Percentiles rank a stretch among this genome's conserved stretches.
These are phyloP conservation scores for Pedionomus torquatus DNA, from an alignment of 2,113 vertebrate genomes.

Conservation along the genomic window DNA sequence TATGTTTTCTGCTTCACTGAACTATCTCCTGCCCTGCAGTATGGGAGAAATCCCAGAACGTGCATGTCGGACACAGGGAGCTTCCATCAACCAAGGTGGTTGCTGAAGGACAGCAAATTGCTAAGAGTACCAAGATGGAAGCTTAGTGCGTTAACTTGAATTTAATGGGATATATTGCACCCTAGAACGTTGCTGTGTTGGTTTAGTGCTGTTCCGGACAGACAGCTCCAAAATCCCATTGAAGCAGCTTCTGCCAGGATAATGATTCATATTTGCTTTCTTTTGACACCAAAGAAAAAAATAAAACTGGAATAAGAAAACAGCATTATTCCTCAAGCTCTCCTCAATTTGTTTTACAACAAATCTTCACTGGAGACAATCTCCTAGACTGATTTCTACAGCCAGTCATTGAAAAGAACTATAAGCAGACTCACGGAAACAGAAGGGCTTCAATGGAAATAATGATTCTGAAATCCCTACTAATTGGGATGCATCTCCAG, in stretches of 20 bases:
- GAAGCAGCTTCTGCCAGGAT: background rate
- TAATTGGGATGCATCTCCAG: background rate
- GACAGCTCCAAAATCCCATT: background rate
- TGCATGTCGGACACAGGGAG: background rate
- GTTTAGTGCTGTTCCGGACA: background rate
- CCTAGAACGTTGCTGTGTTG: background rate
- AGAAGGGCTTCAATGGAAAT: background rate
- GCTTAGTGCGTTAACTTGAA: background rate
- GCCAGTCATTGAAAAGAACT: background rate
- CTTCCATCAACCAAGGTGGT: background rate
- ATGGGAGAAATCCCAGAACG: background rate
- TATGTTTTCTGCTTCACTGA: slow-evolving; percentile 35
- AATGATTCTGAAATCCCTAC: background rate
- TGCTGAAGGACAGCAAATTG: background rate
- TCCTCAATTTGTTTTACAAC: background rate
- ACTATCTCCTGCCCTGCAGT: slow-evolving; percentile 8
- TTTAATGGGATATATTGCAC: background rate
- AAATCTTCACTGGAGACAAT: background rate
- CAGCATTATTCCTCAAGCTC: background rate
- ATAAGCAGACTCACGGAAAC: background rate
- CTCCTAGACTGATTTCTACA: background rate
- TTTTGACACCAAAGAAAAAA: background rate
- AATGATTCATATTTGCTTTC: background rate
- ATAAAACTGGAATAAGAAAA: background rate
- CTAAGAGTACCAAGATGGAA: background rate